Base-by-base conservation (phyloP, 2,888 invertebrate species). In the Leptinotarsa tumamoca region DNA sequence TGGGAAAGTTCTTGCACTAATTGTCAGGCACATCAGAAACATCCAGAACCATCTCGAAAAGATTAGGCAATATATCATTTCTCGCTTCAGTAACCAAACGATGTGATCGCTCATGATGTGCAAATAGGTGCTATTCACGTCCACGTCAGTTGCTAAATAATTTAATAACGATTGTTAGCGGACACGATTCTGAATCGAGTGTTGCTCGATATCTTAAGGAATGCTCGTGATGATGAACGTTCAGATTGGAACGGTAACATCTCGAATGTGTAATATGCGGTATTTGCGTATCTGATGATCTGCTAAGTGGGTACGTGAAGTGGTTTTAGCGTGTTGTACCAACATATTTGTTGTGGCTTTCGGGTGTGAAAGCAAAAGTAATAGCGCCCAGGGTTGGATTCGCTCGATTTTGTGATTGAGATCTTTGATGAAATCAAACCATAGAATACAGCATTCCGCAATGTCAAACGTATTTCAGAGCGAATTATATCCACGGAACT, bases 91-190 rank as follows among this genome's bases (percentile, higher is more conserved):
- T 23, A 58, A 23, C 21, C 23, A 23, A 23, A 58, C 58, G 23
- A 27, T 54, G 18, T 18, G 54, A 18, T 18, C 18, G 18, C 14
- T 54, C 54, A 54, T 14, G 58, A 58, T 23, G 23, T 58, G 58
- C 27, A 58, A 23, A 58, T 58, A 23, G 15, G 58, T 58, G 58
- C 23, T 4, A 58, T 58, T 15, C 58, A 58, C 58, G 27, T 21
- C 58, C 58, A 58, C 54, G 58, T 58, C 58, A 58, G 58, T 58
- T 58, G 58, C 58, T 58, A 58, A 58, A 58, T 58, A 58, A 58
- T 58, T 58, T 58, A 58, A 58, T 58, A 58, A 58, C 58, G 18
- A 21, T 21, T 58, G 18, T 58, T 23, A 14, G 58, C 58, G 58
- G 58, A 58, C 58, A 58, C 58, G 58, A 14, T 58, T 58, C 21